A percentile compares a stretch with the other conserved stretches of the same genome.
phyloP scores from a whole-genome alignment of 2,113 vertebrate genomes.

The Scomber colias region DNA sequence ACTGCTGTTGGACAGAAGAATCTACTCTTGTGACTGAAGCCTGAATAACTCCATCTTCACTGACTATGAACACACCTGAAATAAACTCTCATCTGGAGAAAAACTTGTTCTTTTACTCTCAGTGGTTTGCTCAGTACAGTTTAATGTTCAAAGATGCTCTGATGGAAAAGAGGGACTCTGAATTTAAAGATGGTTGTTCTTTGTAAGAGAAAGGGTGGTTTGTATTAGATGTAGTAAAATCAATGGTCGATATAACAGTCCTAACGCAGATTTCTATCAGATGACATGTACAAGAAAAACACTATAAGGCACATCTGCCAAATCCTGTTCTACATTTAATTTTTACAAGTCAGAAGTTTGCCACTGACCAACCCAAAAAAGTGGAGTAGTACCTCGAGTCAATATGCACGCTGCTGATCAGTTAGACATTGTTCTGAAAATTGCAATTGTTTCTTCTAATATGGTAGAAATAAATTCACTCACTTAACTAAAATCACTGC shows the following conservation, averaged over 20 bases:
- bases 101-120: slow-evolving; percentile 14
- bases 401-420: not conserved
- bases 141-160: not conserved
- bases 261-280: not conserved
- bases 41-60: slow-evolving; percentile 20
- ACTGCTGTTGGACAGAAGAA: slow-evolving; percentile 30
- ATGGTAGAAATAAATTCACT: slow-evolving; percentile 1
- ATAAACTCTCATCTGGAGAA: not conserved
- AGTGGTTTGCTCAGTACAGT: not conserved
- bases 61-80: slow-evolving; percentile 4
- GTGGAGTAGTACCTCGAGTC: not conserved
- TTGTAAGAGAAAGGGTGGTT: not conserved
- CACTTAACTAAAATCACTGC: not conserved
- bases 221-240: slow-evolving; percentile 47
- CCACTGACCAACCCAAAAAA: not conserved
- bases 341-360: slow-evolving; percentile 3
- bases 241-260: not conserved
- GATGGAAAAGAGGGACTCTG: slow-evolving; percentile 19
- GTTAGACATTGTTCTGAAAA: not conserved
- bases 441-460: not conserved
- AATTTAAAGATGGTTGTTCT: slow-evolving; percentile 10
- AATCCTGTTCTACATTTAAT: slow-evolving; percentile 22
- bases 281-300: not conserved
- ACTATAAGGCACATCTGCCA: slow-evolving; percentile 11
- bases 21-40: slow-evolving; percentile 1